Base-by-base conservation (phyloP, 2,797 vertebrate genomes). In the Esox masquinongy region DNA sequence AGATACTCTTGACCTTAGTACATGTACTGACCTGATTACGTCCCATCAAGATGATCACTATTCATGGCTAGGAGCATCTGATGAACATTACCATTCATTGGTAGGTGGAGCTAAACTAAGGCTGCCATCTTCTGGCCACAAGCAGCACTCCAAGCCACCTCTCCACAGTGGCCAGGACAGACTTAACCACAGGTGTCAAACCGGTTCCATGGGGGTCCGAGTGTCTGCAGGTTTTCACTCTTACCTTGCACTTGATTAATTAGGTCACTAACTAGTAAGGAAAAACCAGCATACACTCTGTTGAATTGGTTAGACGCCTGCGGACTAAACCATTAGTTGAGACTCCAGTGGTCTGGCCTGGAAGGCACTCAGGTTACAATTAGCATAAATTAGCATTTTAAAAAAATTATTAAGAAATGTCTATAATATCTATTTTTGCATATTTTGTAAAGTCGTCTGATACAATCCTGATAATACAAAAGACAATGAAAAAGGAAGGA, bases 281-380 rank as follows among this genome's bases (percentile, higher is more conserved):
- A 39, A 39, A 39, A 39, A 3, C 4, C 36, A 39, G 36, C 36
- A 39, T 39, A 34, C 34, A 39, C 36, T 12, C 43, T 11, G 43
- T 12, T 4, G 0, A 61, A 19, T 0, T 19, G 3, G 26, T 17
- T 50, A 49, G 22, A 70, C 59, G 9, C 31, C 53, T 70, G 68
- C 73, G 64, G 22, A 17, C 31, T 59, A 14, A 47, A 73, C 71
- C 19, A 50, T 22, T 53, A 26, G 50, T 64, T 75, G 14, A 70
- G 70, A 78, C 53, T 31, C 11, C 26, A 9, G 63, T 64, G 59
- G 43, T 81, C 74, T 47, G 43, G 12, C 43, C 71, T 73, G 26
- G 76, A 79, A 85, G 83, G 84, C 81, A 87, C 77, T 84, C 80
- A 0, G 67, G 51, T 84, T 77, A 75, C 76, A 69, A 71, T 73